These are phyloP conservation scores for Xyliphius kryptos DNA, from an alignment of 2,113 vertebrate genomes.

Conservation along the genomic window DNA sequence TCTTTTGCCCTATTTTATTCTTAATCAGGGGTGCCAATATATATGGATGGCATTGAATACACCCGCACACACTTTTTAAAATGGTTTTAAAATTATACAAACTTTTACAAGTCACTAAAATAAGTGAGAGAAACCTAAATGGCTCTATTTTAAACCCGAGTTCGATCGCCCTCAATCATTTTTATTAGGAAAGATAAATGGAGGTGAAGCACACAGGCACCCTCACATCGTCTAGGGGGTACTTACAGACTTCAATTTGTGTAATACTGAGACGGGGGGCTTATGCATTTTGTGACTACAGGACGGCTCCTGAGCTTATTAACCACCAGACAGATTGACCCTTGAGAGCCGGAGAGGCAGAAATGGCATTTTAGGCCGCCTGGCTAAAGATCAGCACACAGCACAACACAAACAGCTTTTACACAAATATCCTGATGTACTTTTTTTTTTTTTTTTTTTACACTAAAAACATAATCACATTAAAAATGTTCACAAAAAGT, in stretches of 20 bases:
- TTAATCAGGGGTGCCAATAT: too few species aligned
- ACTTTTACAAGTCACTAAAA: too few species aligned
- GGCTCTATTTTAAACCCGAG: neutral
- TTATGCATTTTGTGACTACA: constrained; percentile 59
- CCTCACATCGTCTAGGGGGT: constrained; percentile 3
- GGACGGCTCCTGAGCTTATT: constrained; percentile 67
- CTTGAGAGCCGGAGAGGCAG: constrained; percentile 41
- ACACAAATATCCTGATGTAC: too few species aligned
- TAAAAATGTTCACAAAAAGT: too few species aligned
- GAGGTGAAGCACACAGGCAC: neutral
- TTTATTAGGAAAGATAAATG: constrained; percentile 14
- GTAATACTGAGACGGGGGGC: constrained; percentile 44
- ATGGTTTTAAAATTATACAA: too few species aligned
- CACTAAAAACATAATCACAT: too few species aligned
- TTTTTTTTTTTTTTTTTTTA: too few species aligned
- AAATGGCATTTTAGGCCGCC: constrained; percentile 20
- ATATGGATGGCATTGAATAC: too few species aligned
- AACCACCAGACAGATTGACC: constrained; percentile 64
- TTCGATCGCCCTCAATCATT: neutral
- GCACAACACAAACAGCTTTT: too few species aligned
- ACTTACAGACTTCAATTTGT: constrained; percentile 9
- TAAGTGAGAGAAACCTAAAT: neutral
- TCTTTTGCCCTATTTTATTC: too few species aligned
- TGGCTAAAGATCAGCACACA: too few species aligned
- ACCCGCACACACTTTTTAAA: neutral